Evolutionary conservation across 2,113 vertebrate genomes (phyloP), one percentile per base, ranked within the genome.

Genomic region (Laticauda colubrina): DNA sequence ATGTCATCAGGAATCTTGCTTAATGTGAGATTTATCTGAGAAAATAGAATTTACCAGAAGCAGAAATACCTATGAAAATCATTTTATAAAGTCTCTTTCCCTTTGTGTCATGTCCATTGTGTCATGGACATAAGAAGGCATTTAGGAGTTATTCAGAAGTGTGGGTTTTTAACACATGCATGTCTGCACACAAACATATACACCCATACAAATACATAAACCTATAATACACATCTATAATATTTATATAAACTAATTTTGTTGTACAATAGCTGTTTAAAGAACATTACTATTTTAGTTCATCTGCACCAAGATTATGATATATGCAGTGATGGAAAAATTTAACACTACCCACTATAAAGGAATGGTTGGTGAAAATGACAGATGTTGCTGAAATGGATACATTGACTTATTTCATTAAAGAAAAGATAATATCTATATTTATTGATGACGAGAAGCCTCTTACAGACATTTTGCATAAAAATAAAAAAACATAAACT

Each of bases 41-140:
- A 1, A 85, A 92, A 93, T 93, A 56, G 92, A 29, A n/a, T 51
- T 89, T 89, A 81, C 85, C 64, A 89, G 90, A 91, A 91, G 43
- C n/a, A 91, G 87, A 89, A 54, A 15, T 56, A 94, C 7, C 54
- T 94, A 56, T 29, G 48, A 45, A 94, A 18, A 11, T 54, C 24
- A 0, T 64, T 45, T 89, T 93, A 89, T 69, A 93, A 93, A 93
- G 24, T 45, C 69, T 12, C 89, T 92, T 85, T 92, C 88, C 21
- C 54, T 53, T 86, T 48, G 88, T 85, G 39, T 69, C 61, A 69
- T 69, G 29, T n/a, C 61, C 29, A 55, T 55, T 89, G 7, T 34
- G 88, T 85, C 75, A 53, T 85, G 69, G 64, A 51, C 88, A 85
- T 51, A 89, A 89, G 69, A 54, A 85, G 81, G 59, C 56, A 85